A percentile compares a stretch with the other conserved stretches of the same genome.
Conservation (phyloP, 2,888 invertebrate genomes). For the Drosophila mimetica region DNA sequence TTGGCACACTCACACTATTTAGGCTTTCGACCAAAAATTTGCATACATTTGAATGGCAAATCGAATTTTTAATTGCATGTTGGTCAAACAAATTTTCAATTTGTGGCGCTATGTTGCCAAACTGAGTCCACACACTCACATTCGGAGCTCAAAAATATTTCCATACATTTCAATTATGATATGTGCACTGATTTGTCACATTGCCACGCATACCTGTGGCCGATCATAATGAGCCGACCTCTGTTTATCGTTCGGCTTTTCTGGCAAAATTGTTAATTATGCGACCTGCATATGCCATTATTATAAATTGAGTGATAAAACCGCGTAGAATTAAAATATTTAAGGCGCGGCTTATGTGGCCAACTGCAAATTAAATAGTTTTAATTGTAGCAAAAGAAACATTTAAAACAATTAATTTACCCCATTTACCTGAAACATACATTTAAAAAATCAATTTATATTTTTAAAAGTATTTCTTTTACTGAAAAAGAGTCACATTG, state of each 20-base stretch:
- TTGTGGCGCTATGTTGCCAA: conserved; percentile 34
- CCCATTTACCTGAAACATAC: no score
- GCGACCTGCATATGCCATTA: conserved; percentile 19
- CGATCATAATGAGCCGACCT: conserved; percentile 11
- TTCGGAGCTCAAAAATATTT: conserved; percentile 10
- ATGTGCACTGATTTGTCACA: conserved; percentile 31
- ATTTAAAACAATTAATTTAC: not conserved
- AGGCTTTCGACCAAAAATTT: conserved; percentile 42
- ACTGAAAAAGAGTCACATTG: no score
- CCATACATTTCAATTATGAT: conserved; percentile 55
- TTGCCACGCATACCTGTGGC: conserved; percentile 19
- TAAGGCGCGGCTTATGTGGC: conserved; percentile 21
- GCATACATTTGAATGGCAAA: conserved; percentile 48
- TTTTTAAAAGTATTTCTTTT: no score
- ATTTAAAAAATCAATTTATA: not conserved
- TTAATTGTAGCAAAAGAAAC: not conserved
- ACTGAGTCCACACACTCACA: not conserved
- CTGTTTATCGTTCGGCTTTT: conserved; percentile 20
- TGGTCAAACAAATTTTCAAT: conserved; percentile 57
- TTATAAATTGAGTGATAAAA: conserved; percentile 51
- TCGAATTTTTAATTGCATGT: conserved; percentile 64
- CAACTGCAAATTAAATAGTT: not conserved
- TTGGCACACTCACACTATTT: conserved; percentile 2
- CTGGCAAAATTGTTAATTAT: conserved; percentile 40
- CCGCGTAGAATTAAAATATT: conserved; percentile 34